Evolutionary conservation across 2,888 invertebrate genomes (phyloP).

Genomic region (Philhelius pedissequus): DNA sequence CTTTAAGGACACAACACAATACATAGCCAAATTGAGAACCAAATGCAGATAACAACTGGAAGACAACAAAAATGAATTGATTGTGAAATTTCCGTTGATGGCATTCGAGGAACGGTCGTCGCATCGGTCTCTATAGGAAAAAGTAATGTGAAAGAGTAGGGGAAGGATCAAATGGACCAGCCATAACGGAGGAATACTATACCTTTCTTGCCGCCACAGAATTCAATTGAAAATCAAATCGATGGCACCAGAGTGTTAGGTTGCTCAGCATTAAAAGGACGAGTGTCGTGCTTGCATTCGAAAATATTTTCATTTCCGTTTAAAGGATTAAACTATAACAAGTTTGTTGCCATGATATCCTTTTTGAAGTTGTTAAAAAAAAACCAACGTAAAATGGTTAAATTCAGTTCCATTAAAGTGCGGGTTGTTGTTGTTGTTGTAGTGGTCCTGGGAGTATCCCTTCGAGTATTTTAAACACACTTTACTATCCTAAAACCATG

Average conservation of each 20-base stretch:
- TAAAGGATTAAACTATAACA: conserved; percentile 62
- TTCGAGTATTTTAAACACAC: conserved; percentile 59
- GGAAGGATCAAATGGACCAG: not conserved
- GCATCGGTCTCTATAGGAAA: too few relatives aligned
- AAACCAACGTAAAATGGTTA: not conserved
- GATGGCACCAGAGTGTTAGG: conserved; percentile 24
- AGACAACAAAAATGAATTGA: conserved; percentile 66
- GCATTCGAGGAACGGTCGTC: conserved; percentile 1
- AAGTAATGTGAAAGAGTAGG: not conserved
- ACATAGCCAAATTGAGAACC: conserved; percentile 39
- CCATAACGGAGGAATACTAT: not conserved
- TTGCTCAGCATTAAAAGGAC: conserved; percentile 3
- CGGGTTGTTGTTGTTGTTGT: not conserved
- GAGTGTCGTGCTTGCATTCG: conserved; percentile 39
- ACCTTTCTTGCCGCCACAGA: not conserved
- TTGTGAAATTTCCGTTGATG: conserved; percentile 57
- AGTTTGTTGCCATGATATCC: conserved; percentile 48
- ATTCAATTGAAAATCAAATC: conserved; percentile 48
- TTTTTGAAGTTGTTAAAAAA: conserved; percentile 12
- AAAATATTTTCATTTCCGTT: conserved; percentile 61
- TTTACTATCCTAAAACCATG: conserved; percentile 47
- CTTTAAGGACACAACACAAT: conserved; percentile 49
- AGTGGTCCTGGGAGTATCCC: not conserved
- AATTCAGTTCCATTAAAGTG: not conserved
- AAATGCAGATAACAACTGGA: conserved; percentile 64